phyloP scores from a whole-genome alignment of 2,797 vertebrate genomes.

The Lepus townsendii region DNA sequence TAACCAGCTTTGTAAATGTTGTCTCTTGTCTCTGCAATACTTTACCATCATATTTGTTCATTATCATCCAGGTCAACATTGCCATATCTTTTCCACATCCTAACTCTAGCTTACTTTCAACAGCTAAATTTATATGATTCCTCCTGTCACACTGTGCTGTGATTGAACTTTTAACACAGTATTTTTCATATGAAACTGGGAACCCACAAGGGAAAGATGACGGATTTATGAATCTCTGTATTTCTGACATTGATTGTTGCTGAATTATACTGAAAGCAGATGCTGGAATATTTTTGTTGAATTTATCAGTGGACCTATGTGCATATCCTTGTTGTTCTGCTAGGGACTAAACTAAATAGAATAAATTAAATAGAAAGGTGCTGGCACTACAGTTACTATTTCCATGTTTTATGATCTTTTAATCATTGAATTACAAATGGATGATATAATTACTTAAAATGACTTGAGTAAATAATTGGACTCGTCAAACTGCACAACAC shows the following conservation, averaged over 20 bases:
- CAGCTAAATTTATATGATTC: neutral
- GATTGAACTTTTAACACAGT: neutral
- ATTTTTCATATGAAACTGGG: neutral
- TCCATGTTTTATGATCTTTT: neutral
- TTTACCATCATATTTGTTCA: neutral
- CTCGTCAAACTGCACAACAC: neutral
- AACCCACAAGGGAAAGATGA: neutral
- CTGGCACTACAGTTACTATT: neutral
- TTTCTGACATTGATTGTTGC: neutral
- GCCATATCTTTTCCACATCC: neutral
- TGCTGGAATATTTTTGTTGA: neutral
- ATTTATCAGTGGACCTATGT: neutral
- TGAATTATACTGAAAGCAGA: neutral
- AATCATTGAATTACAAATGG: neutral
- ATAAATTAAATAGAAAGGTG: neutral
- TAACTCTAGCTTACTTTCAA: neutral
- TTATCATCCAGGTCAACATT: neutral
- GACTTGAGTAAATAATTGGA: neutral
- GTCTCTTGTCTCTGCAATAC: neutral
- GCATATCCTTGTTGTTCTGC: neutral
- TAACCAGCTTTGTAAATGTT: neutral
- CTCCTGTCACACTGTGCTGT: neutral
- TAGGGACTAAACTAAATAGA: constrained; percentile 14
- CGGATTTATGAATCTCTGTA: neutral
- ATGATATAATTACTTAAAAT: neutral